Conservation (phyloP, 2,888 invertebrate genomes). For the Dioctria linearis region DNA sequence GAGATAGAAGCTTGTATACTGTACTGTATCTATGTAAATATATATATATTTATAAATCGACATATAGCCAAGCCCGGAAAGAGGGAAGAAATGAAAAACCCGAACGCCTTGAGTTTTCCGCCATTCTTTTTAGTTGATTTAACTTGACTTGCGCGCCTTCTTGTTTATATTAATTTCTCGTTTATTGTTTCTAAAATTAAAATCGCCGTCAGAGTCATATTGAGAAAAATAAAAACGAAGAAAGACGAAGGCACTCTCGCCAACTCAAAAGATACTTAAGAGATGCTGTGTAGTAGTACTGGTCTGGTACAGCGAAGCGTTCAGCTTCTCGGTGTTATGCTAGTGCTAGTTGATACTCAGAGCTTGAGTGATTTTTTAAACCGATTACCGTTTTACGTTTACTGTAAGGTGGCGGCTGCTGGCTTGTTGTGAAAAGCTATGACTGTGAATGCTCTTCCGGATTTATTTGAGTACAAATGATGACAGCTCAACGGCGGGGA, state of each 20-base stretch:
- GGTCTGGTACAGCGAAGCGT: too few relatives aligned
- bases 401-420: too few relatives aligned
- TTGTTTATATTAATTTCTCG: slow-evolving; percentile 47
- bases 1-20: too few relatives aligned
- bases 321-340: too few relatives aligned
- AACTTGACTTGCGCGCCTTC: slow-evolving; percentile 9
- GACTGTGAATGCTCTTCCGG: slow-evolving; percentile 20
- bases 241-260: background rate
- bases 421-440: background rate
- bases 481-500: too few relatives aligned
- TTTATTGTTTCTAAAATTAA: slow-evolving; percentile 48
- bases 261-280: background rate
- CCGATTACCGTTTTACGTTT: background rate
- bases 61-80: slow-evolving; percentile 36
- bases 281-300: too few relatives aligned
- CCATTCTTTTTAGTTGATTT: slow-evolving; percentile 18
- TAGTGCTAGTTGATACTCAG: background rate
- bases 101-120: slow-evolving; percentile 45
- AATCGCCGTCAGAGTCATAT: slow-evolving; percentile 17
- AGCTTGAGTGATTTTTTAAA: slow-evolving; percentile 21
- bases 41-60: too few relatives aligned
- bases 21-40: too few relatives aligned
- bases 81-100: slow-evolving; percentile 39
- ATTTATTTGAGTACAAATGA: slow-evolving; percentile 3
- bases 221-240: slow-evolving; percentile 26